Evolutionary conservation across 2,797 vertebrate species (phyloP).

Genomic region (Pogonophryne albipinna): DNA sequence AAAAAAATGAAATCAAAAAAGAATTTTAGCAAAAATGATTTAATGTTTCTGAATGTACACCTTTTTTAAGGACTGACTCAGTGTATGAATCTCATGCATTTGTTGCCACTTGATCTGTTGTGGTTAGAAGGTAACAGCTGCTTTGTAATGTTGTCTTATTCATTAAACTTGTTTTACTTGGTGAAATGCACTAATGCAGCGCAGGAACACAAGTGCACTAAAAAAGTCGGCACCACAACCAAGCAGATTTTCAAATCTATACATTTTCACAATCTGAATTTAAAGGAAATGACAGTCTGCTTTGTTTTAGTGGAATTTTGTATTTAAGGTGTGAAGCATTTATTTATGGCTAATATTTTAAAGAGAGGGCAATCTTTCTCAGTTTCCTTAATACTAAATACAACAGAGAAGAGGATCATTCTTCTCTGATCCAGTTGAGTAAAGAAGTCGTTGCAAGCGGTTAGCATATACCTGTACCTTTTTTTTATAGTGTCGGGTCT

Average conservation of each 20-base stretch:
- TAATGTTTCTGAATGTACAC: slow-evolving; percentile 73
- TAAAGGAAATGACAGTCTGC: not conserved
- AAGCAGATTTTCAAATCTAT: not conserved
- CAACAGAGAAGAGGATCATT: not conserved
- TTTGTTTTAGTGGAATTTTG: not conserved
- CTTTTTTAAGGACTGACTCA: slow-evolving; percentile 54
- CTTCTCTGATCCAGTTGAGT: not conserved
- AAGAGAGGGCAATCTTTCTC: not conserved
- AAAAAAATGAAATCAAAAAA: slow-evolving; percentile 41
- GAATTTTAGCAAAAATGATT: slow-evolving; percentile 36
- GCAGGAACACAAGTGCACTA: slow-evolving; percentile 87
- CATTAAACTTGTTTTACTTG: slow-evolving; percentile 76
- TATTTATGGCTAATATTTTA: not conserved
- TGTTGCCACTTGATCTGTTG: slow-evolving; percentile 79
- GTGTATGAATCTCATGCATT: slow-evolving; percentile 61
- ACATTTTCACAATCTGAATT: not conserved
- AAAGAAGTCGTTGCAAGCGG: not conserved
- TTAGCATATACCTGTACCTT: no score
- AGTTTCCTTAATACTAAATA: slow-evolving; percentile 3
- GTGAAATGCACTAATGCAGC: slow-evolving; percentile 73
- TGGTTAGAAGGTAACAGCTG: slow-evolving; percentile 85
- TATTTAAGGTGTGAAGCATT: not conserved
- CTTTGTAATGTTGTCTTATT: slow-evolving; percentile 82
- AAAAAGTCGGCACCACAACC: slow-evolving; percentile 48
- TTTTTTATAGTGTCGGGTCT: no score